These are phyloP conservation scores for Melanotaenia pygmaea DNA, from an alignment of 2,797 vertebrate genomes.

Conservation along the genomic window DNA sequence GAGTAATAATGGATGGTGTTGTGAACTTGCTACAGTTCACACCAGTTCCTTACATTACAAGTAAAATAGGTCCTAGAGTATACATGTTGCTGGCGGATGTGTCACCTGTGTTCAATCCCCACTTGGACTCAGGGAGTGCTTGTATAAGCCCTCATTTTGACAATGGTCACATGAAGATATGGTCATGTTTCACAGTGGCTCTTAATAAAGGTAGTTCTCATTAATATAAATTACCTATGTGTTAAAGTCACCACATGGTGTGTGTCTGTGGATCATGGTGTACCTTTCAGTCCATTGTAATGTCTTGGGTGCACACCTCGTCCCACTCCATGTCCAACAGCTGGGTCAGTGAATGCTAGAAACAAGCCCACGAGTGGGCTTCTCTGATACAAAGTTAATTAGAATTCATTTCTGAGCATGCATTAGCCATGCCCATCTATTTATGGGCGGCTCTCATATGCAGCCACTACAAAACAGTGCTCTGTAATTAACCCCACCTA, in stretches of 20 bases:
- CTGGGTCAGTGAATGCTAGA: conserved; percentile 74
- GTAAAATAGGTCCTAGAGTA: conserved; percentile 7
- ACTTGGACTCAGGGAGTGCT: conserved; percentile 15
- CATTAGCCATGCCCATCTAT: conserved; percentile 85
- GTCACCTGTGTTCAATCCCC: conserved; percentile 7
- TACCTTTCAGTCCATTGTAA: conserved; percentile 41
- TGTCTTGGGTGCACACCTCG: conserved; percentile 66
- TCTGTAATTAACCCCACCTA: conserved; percentile 88
- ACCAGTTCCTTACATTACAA: conserved; percentile 12
- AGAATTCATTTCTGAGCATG: conserved; percentile 86
- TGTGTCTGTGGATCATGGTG: conserved; percentile 41
- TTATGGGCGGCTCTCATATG: conserved; percentile 84
- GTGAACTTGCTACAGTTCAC: conserved; percentile 37
- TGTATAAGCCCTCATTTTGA: conserved; percentile 14
- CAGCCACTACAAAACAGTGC: conserved; percentile 86
- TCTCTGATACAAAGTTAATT: conserved; percentile 83
- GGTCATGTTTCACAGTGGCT: conserved; percentile 31
- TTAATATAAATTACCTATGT: conserved; percentile 61
- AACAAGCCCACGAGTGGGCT: conserved; percentile 76
- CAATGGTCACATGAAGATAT: conserved; percentile 34
- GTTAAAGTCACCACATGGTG: conserved; percentile 52
- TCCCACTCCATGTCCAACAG: conserved; percentile 62
- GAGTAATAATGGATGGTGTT: conserved; percentile 24
- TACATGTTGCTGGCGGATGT: conserved; percentile 4
- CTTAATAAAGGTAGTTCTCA: conserved; percentile 51